Evolutionary conservation across 2,113 vertebrate genomes (phyloP), one percentile per base, ranked within the genome.

Genomic region (Serinus canaria): DNA sequence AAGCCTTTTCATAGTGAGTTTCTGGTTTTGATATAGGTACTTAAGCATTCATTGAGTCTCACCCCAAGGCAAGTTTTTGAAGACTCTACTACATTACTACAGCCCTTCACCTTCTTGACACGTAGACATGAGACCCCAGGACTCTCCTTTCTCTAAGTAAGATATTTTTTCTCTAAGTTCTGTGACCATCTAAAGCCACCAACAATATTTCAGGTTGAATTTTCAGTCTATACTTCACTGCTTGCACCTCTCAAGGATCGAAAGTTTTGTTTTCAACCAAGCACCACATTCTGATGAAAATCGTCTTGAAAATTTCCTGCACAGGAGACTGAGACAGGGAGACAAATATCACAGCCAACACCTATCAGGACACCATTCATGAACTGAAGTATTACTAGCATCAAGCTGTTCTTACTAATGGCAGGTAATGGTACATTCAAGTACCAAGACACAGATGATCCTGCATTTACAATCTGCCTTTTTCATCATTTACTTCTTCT

Each of bases 21-120:
- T 89, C 92, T 97, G 95, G 83, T 93, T 97, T 97, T 94, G 91
- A 95, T 96, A 90, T 81, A 91, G 56, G 73, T 68, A 77, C 52
- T 92, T 83, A 70, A 4, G 27, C 1, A 4, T 93, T 86, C 3
- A 1, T 55, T 86, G 94, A 83, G 35, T 87, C 37, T 92, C 30
- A 55, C 80, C 91, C 83, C 0, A 0, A 87, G 94, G 93, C 89
- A 95, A 79, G 69, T 47, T 94, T 92, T 74, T 30, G 10, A 89
- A 37, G 24, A 73, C 58, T 83, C 55, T 62, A 28, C 52, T 76
- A 37, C 87, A 72, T 91, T 84, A 39, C 44, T 82, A 53, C 18
- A 73, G 56, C 41, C 41, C 31, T 82, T 94, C 53, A 63, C 64
- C 56, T 93, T 78, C 39, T 20, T 75, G 52, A 89, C 35, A 47